Base-by-base conservation (phyloP, 2,113 vertebrate species). In the Laticauda colubrina region DNA sequence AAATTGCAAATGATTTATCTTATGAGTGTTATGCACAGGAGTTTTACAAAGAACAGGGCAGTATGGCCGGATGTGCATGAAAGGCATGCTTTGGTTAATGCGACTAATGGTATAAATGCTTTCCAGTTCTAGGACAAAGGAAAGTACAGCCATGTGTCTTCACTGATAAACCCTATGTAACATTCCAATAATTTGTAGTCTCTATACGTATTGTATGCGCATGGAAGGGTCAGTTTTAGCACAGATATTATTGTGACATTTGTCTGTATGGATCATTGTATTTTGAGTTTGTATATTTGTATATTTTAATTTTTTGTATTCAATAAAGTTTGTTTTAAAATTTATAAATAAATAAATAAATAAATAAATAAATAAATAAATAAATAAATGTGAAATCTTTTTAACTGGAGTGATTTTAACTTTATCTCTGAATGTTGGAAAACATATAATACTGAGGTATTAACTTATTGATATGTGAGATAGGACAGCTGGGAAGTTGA, bases 371-470 rank as follows among this genome's bases (percentile, higher is more conserved):
- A 45, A 45, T 45, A 45, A 45, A 45, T 45, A 45, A 45, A 45
- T 45, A 45, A 45, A 45, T 45, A 45, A 23, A 34, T 90, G 57
- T 34, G 34, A 39, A 55, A 48, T 81, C 1, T 91, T 91, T 94
- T 94, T 55, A 93, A 59, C 26, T 12, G 59, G 53, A 53, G 26
- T 26, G 93, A 89, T 92, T 4, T 53, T 23, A 86, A 88, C 3
- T 6, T 29, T 93, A 91, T 87, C 91, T 92, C 59, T 93, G 93
- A n/a, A 59, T 91, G 69, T 8, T 12, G 26, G 18, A 39, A 39
- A n/a, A 43, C n/a, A 64, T 61, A 53, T 11, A 86, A 56, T 43
- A 24, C n/a, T 53, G 39, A 64, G 5, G 23, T 87, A 59, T 90
- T 90, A 81, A 61, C 55, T 90, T 61, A 54, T 90, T 59, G 14